These are phyloP conservation scores for Colossoma macropomum DNA, from an alignment of 2,113 vertebrate species.

Conservation along the genomic window DNA sequence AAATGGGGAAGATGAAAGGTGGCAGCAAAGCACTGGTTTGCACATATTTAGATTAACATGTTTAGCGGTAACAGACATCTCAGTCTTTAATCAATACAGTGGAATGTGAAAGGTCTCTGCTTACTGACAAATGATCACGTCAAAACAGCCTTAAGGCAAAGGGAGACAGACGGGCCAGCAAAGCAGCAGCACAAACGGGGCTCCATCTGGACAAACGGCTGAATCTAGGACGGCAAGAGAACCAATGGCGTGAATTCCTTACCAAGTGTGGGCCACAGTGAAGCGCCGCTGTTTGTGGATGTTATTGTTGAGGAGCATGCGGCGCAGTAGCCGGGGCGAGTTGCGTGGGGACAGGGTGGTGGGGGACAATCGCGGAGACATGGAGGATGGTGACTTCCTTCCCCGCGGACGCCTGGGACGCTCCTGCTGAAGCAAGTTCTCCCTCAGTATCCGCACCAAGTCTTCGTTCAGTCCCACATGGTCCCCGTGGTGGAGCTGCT, in stretches of 20 bases:
- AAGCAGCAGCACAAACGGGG: no score
- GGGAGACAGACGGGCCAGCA: background rate
- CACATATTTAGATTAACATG: background rate
- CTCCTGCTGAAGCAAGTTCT: constrained; percentile 86
- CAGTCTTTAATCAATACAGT: background rate
- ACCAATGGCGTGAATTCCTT: constrained; percentile 60
- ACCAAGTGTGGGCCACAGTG: constrained; percentile 90
- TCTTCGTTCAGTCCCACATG: constrained; percentile 83
- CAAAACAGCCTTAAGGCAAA: background rate
- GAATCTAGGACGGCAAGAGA: background rate
- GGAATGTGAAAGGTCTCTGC: background rate
- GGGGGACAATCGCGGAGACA: constrained; percentile 80
- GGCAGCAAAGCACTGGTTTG: background rate
- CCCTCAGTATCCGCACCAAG: constrained; percentile 81
- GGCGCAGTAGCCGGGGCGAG: constrained; percentile 82
- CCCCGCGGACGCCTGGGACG: constrained; percentile 72
- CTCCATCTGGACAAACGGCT: background rate
- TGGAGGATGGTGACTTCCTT: constrained; percentile 63
- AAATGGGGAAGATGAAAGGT: background rate
- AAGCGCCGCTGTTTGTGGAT: constrained; percentile 85
- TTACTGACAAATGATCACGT: background rate
- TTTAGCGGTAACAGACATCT: background rate
- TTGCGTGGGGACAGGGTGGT: constrained; percentile 82
- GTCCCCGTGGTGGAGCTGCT: constrained; percentile 74
- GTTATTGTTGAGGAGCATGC: constrained; percentile 84